Evolutionary conservation across 2,888 invertebrate species (phyloP), one percentile per base, ranked within the genome.

Genomic region (Pandemis cinnamomeana): DNA sequence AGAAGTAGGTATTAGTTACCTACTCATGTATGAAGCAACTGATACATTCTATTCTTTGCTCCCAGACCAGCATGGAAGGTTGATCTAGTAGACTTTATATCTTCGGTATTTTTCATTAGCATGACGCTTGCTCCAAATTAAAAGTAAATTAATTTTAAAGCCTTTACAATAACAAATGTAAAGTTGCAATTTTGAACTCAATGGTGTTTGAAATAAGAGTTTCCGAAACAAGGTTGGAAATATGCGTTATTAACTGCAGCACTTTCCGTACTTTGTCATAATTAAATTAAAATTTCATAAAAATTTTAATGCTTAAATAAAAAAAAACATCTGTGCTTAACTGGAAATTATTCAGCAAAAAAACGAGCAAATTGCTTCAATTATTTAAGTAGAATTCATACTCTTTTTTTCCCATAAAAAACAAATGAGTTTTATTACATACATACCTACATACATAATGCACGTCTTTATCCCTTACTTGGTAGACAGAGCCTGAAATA

Each of bases 31-130:
- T n/a, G 20, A 20, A 20, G 20, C 20, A 20, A 20, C 20, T 20
- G 20, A 1, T 20, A 20, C 20, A 20, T 20, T 20, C 20, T 20
- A 20, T 20, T 20, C 20, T 20, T 20, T 20, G 20, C 20, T 20
- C 20, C 20, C 20, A 20, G 20, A 20, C 20, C 20, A 20, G 20
- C 20, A 20, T 20, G 20, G 20, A 20, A 36, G 27, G 27, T 4
- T 36, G 3, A 36, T 36, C 27, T 36, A 36, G 27, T 36, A 2
- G 27, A 36, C 27, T 36, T 4, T 63, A 48, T 27, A 48, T 64
- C 46, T 27, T 11, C 13, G 27, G 7, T 13, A 27, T 48, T 64
- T 64, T 41, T 67, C 67, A 67, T 67, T 53, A 67, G 11, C 67
- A 67, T 36, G 10, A 46, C 27, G n/a, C 44, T 48, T 48, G 64